Conservation (phyloP, 2,888 invertebrate species). For the Sinodicranocentrus sp. region DNA sequence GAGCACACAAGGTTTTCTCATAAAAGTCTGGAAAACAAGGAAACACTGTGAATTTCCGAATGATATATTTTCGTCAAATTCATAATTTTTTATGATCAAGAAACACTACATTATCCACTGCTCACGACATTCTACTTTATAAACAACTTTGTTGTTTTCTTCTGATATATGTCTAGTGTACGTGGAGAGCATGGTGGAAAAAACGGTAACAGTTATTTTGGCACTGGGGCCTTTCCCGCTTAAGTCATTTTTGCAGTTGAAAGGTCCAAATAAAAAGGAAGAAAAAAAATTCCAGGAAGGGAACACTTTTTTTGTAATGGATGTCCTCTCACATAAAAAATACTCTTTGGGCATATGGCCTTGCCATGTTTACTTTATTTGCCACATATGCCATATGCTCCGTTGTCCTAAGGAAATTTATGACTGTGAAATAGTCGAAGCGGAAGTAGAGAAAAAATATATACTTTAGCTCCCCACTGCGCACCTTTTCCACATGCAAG, state of each 20-base stretch:
- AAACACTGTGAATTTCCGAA: slow-evolving; percentile 44
- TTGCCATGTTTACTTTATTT: neutral
- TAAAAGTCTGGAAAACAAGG: slow-evolving; percentile 30
- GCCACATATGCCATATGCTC: neutral
- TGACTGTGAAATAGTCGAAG: neutral
- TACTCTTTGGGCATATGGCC: neutral
- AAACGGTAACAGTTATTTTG: slow-evolving; percentile 29
- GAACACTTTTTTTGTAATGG: neutral
- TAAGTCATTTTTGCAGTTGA: slow-evolving; percentile 23
- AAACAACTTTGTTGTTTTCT: neutral
- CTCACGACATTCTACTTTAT: neutral
- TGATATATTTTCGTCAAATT: slow-evolving; percentile 35
- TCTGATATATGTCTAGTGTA: neutral
- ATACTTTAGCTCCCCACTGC: too few relatives aligned
- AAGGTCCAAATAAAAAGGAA: slow-evolving; percentile 31
- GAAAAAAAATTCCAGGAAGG: neutral
- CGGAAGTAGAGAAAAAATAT: neutral
- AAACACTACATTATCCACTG: neutral
- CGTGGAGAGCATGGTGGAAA: neutral
- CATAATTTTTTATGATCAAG: slow-evolving; percentile 38
- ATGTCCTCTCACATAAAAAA: too few relatives aligned
- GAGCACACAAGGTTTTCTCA: neutral
- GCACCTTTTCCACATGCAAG: neutral
- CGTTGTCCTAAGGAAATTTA: neutral
- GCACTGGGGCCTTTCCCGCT: neutral